These are phyloP conservation scores for Lithosia quadra DNA, from an alignment of 2,888 invertebrate species.

Conservation along the genomic window DNA sequence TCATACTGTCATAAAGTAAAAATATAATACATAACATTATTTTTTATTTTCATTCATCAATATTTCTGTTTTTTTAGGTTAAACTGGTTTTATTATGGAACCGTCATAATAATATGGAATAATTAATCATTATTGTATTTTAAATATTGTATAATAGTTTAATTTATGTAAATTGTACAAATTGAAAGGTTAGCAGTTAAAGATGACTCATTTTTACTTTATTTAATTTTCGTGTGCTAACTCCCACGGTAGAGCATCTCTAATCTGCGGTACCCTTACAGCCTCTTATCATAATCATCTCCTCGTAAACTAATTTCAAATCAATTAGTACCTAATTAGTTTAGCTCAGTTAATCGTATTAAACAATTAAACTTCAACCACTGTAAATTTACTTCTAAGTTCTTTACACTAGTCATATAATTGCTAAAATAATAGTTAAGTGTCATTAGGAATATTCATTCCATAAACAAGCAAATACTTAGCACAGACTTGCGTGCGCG, in stretches of 20 bases:
- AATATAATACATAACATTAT: not conserved
- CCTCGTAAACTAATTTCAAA: not conserved
- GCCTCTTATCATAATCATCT: not conserved
- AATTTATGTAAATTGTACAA: not conserved
- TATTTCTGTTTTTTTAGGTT: not conserved
- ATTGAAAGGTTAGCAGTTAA: not conserved
- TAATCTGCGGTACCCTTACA: too few relatives aligned
- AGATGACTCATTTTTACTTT: conserved; percentile 2
- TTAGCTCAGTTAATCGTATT: too few relatives aligned
- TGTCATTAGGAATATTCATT: not conserved
- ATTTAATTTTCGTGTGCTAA: not conserved
- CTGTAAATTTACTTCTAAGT: too few relatives aligned
- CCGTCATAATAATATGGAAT: not conserved
- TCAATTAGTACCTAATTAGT: too few relatives aligned
- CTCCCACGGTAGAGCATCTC: too few relatives aligned
- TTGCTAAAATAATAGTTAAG: too few relatives aligned
- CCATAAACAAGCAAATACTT: not conserved
- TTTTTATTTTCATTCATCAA: too few relatives aligned
- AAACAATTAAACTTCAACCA: not conserved
- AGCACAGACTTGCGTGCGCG: not conserved
- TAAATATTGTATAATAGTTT: not conserved
- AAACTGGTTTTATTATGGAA: not conserved
- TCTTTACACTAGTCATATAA: too few relatives aligned
- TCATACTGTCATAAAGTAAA: too few relatives aligned
- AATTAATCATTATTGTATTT: not conserved